Base-by-base conservation (phyloP, 1,140 invertebrate genomes). In the Grapholita molesta region DNA sequence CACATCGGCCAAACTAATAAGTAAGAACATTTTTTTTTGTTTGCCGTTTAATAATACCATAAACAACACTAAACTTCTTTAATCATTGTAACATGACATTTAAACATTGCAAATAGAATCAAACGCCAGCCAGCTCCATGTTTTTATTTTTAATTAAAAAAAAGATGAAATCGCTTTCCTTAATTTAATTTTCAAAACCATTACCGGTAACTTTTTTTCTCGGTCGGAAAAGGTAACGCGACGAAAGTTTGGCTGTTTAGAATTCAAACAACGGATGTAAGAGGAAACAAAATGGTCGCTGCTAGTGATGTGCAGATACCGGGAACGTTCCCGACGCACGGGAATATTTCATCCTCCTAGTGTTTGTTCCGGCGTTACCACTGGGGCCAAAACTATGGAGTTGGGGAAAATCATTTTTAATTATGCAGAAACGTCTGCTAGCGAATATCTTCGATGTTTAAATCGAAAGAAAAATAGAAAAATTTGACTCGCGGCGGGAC, bases 211-310 rank as follows among this genome's bases (percentile, higher is more conserved):
- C 55, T 61, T 21, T 72, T 74, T 73, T 72, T 72, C 64, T 70
- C 68, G 25, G n/a, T n/a, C n/a, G 32, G 68, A 57, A 70, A 74
- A 71, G 71, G 71, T 53, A 72, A 65, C 66, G 68, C 68, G 30
- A 35, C 57, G 57, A 69, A 78, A 78, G 57, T 73, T 73, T 73
- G 71, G 42, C 76, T 70, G 74, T 83, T 86, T 81, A 79, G 75
- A 84, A 86, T 86, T 86, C 84, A 83, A 83, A 84, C 81, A 84
- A 78, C 80, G 80, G 74, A 83, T 75, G 81, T 78, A 82, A 70
- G 74, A 77, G 80, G 72, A 75, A 79, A 78, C 82, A 79, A 80
- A 83, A 81, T 81, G 76, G 78, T 78, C 74, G 73, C 69, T 69
- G 55, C 0, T 28, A 28, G 55, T 48, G 42, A 48, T 48, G 42